These are phyloP conservation scores for Neopelma chrysocephalum DNA, from an alignment of 2,797 vertebrate species.

Conservation along the genomic window DNA sequence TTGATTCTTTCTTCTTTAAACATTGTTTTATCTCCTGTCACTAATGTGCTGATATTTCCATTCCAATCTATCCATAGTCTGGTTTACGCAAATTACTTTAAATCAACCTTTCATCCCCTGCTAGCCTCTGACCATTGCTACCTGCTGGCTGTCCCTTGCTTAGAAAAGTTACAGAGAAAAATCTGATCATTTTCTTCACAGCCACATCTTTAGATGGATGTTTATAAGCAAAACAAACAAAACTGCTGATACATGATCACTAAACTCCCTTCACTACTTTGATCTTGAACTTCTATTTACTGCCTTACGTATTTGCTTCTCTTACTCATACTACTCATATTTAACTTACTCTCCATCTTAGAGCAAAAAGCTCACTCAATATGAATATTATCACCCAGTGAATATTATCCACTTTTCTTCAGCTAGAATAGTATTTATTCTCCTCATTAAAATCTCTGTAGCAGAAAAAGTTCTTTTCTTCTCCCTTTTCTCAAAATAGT, in stretches of 20 bases:
- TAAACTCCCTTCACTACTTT: neutral
- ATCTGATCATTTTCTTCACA: constrained; percentile 1
- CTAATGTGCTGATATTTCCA: neutral
- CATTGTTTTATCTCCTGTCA: neutral
- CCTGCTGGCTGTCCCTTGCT: neutral
- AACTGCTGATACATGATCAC: neutral
- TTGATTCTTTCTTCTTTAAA: neutral
- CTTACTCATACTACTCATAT: neutral
- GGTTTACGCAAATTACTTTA: neutral
- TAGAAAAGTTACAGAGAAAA: neutral
- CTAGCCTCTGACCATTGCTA: neutral
- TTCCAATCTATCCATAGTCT: neutral
- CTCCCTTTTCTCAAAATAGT: neutral
- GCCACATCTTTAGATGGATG: neutral
- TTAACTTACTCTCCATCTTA: neutral
- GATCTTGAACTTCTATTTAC: neutral
- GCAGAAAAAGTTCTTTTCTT: neutral
- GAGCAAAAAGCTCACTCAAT: neutral
- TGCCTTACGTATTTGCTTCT: neutral
- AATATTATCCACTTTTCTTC: neutral
- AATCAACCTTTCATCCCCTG: neutral
- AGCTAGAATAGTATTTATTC: neutral
- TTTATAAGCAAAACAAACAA: constrained; percentile 23
- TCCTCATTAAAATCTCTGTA: neutral
- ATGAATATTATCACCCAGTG: neutral